A percentile compares a stretch with the other conserved stretches of the same genome.
These are phyloP conservation scores for Stenodema calcarata DNA, from an alignment of 2,888 invertebrate species.

Conservation along the genomic window DNA sequence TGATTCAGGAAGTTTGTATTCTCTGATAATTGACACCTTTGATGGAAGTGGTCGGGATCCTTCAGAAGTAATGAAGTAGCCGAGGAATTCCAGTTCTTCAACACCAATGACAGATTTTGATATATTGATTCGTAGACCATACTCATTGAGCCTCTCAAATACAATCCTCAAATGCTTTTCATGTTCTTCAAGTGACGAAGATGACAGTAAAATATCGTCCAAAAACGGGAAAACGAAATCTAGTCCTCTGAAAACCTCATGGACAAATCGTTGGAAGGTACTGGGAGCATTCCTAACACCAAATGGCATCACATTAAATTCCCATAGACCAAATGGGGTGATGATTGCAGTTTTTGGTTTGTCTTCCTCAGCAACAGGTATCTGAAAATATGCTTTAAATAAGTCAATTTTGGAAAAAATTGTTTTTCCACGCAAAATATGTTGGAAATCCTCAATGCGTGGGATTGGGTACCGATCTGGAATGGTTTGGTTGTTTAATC, in stretches of 20 bases:
- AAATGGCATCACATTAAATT: too few relatives aligned
- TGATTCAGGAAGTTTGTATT: too few relatives aligned
- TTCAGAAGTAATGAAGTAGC: too few relatives aligned
- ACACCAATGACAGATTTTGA: too few relatives aligned
- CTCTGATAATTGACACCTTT: too few relatives aligned
- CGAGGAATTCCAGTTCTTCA: too few relatives aligned
- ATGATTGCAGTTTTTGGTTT: conserved; percentile 32
- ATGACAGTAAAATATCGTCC: conserved; percentile 59
- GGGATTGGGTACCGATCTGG: conserved; percentile 60
- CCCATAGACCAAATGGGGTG: conserved; percentile 16
- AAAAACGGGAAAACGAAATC: conserved; percentile 58
- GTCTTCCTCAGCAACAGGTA: conserved; percentile 12
- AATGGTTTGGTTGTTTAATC: conserved; percentile 59
- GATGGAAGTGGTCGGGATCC: too few relatives aligned
- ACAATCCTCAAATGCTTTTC: conserved; percentile 51
- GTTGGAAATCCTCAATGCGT: conserved; percentile 59
- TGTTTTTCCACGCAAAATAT: conserved; percentile 54
- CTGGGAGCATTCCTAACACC: conserved; percentile 56
- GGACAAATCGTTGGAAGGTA: conserved; percentile 58
- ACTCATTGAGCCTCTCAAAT: conserved; percentile 51
- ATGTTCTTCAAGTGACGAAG: conserved; percentile 51
- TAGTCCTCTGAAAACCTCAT: conserved; percentile 56
- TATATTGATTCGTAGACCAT: too few relatives aligned
- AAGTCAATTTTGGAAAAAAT: conserved; percentile 50
- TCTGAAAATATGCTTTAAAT: conserved; percentile 36